Percentiles rank a stretch among this genome's conserved stretches.
Evolutionary conservation across 2,113 vertebrate genomes (phyloP).

Genomic region (Nanger granti): DNA sequence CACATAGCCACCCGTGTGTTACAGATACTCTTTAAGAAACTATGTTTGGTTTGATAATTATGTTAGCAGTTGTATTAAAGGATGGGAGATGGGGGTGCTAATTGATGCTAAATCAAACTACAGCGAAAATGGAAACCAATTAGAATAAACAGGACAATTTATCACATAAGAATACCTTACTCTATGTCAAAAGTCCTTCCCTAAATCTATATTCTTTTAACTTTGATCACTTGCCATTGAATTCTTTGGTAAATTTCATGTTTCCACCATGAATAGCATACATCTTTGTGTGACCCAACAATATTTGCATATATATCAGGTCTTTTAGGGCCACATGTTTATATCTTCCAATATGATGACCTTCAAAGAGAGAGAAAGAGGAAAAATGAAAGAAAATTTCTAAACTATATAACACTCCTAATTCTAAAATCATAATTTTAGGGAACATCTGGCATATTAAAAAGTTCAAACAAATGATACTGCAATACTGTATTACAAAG

Average conservation of each 20-base stretch:
- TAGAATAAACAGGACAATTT: conserved; percentile 32
- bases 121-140: conserved; percentile 26
- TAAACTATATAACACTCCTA: not conserved
- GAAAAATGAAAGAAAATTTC: not conserved
- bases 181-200: not conserved
- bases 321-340: not conserved
- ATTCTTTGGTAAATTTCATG: not conserved
- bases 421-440: not conserved
- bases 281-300: not conserved
- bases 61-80: conserved; percentile 30
- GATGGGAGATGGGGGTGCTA: not conserved
- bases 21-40: conserved; percentile 43
- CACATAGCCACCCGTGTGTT: conserved; percentile 24
- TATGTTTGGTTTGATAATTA: conserved; percentile 43
- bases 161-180: not conserved
- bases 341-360: not conserved
- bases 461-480: not conserved
- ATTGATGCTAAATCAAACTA: conserved; percentile 30
- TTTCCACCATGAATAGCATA: not conserved
- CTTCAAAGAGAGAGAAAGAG: not conserved
- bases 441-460: not conserved
- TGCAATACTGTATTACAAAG: not conserved
- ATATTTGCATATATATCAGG: not conserved
- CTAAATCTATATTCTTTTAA: not conserved
- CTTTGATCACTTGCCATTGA: not conserved